Evolutionary conservation across 2,797 vertebrate genomes (phyloP).

Genomic region (Cossypha polioptera): DNA sequence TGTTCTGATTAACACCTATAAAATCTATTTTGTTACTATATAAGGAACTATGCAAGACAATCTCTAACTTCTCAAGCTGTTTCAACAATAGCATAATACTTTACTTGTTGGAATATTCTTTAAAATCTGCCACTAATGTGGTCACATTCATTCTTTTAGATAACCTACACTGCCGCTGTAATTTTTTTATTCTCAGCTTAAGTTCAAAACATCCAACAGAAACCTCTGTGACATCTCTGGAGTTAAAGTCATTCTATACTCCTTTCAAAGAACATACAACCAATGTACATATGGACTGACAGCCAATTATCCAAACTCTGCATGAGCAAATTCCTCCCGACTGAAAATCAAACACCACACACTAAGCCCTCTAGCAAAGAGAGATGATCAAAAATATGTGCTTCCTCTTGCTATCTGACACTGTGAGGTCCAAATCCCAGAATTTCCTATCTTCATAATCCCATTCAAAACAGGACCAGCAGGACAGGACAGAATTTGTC

Average conservation of each 20-base stretch:
- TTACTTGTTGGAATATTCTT: background rate
- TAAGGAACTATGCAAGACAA: background rate
- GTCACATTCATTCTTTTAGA: background rate
- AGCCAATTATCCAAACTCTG: background rate
- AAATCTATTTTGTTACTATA: background rate
- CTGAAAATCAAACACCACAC: background rate
- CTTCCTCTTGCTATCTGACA: background rate
- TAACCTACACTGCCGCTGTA: background rate
- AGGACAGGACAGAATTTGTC: background rate
- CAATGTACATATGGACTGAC: background rate
- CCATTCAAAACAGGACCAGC: background rate
- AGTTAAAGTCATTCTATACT: background rate
- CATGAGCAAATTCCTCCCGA: background rate
- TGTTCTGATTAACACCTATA: background rate
- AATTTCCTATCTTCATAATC: background rate
- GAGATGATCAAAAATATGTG: background rate
- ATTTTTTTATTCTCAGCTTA: background rate
- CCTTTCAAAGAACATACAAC: background rate
- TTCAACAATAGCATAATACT: background rate
- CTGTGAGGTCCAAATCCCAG: background rate
- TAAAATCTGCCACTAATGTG: background rate
- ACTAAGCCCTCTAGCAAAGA: background rate
- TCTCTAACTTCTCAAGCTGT: background rate
- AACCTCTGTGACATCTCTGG: background rate
- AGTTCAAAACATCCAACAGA: background rate